These are phyloP conservation scores for Danionella dracula DNA, from an alignment of 2,797 vertebrate species.

Conservation along the genomic window DNA sequence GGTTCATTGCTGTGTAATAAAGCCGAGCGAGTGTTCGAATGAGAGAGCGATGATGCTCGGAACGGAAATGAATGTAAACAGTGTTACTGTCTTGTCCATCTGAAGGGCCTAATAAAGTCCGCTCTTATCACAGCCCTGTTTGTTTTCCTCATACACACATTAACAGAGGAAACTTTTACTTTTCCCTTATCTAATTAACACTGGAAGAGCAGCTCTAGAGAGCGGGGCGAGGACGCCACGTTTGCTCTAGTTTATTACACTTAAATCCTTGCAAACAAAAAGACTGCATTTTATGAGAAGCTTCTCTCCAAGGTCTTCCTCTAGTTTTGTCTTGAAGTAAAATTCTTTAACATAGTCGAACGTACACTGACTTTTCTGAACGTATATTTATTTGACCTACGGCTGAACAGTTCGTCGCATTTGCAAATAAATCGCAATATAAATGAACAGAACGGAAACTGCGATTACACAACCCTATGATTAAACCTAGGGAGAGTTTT, in stretches of 20 bases:
- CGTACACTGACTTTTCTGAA: too few species aligned
- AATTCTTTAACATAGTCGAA: too few species aligned
- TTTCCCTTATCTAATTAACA: slow-evolving; percentile 43
- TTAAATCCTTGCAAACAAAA: neutral
- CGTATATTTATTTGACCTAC: too few species aligned
- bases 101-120: slow-evolving; percentile 46
- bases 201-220: neutral
- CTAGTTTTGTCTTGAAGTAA: too few species aligned
- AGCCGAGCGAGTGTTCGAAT: slow-evolving; percentile 36
- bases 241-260: slow-evolving; percentile 7
- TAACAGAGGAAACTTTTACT: slow-evolving; percentile 31
- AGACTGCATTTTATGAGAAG: neutral
- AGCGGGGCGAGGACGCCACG: neutral
- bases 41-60: slow-evolving; percentile 20
- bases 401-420: too few species aligned
- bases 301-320: too few species aligned
- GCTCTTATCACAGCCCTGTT: slow-evolving; percentile 39
- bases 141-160: slow-evolving; percentile 38
- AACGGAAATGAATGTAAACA: slow-evolving; percentile 55
- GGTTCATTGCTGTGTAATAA: slow-evolving; percentile 33
- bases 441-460: too few species aligned
- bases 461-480: too few species aligned
- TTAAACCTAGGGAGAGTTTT: too few species aligned
- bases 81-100: slow-evolving; percentile 37
- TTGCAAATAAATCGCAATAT: too few species aligned